Conservation (phyloP, 2,888 invertebrate species). For the Scelioninae gen. 2 region DNA sequence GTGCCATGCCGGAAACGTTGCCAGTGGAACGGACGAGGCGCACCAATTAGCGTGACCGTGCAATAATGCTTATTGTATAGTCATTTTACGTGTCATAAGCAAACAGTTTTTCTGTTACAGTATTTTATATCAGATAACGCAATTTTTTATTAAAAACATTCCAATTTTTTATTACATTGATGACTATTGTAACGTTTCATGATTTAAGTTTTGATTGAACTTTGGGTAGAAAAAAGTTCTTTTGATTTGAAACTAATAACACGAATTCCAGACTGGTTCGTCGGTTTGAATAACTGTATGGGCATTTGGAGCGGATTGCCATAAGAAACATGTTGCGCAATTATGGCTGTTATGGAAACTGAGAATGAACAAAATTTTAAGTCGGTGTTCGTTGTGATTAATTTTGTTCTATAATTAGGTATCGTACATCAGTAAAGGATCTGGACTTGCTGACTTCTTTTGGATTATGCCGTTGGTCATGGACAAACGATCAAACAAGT, state of each 20-base stretch:
- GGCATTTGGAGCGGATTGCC: slow-evolving; percentile 31
- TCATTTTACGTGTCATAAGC: too few relatives aligned
- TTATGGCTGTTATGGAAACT: slow-evolving; percentile 25
- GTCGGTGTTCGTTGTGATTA: slow-evolving; percentile 40
- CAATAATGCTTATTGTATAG: slow-evolving; percentile 19
- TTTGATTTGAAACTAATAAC: too few relatives aligned
- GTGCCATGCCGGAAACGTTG: slow-evolving; percentile 49
- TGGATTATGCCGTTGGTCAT: slow-evolving; percentile 47
- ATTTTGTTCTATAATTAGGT: slow-evolving; percentile 41
- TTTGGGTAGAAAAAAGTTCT: too few relatives aligned
- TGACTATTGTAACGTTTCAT: too few relatives aligned
- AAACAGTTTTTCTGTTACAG: too few relatives aligned
- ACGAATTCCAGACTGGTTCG: too few relatives aligned
- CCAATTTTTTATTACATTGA: too few relatives aligned
- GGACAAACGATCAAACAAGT: slow-evolving; percentile 54
- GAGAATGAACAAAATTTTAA: slow-evolving; percentile 37
- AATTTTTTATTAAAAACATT: too few relatives aligned
- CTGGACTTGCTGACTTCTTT: slow-evolving; percentile 38
- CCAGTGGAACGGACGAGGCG: slow-evolving; percentile 28
- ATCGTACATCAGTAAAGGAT: slow-evolving; percentile 31
- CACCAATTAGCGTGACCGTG: slow-evolving; percentile 38
- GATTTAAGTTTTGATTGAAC: too few relatives aligned
- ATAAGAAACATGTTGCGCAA: slow-evolving; percentile 32
- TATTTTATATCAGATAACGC: too few relatives aligned
- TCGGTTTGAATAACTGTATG: slow-evolving; percentile 9